A percentile compares a stretch with the other conserved stretches of the same genome.
Evolutionary conservation across 2,888 invertebrate species (phyloP).

Genomic region (Xestoiulus laeticollis): DNA sequence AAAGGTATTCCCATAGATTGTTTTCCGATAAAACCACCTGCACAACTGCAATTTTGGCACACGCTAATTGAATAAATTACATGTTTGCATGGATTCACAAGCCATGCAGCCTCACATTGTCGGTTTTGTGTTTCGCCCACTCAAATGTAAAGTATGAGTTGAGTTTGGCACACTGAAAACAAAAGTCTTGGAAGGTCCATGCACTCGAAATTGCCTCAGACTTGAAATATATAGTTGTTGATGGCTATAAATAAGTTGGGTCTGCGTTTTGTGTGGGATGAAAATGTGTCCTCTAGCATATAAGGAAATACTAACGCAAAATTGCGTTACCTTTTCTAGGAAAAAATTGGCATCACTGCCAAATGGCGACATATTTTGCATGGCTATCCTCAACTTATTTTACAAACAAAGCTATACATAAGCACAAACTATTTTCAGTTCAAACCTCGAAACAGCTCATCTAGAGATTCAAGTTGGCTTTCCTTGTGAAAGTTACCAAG

Average conservation of each 20-base stretch:
- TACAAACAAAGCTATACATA: neutral
- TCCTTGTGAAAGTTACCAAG: too few relatives aligned
- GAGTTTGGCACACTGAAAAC: neutral
- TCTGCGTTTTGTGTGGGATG: neutral
- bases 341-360: neutral
- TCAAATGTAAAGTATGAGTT: neutral
- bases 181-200: neutral
- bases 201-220: neutral
- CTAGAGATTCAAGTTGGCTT: neutral
- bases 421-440: neutral
- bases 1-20: neutral
- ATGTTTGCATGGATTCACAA: neutral
- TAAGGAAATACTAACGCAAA: neutral
- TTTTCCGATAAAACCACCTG: neutral
- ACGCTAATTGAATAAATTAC: neutral
- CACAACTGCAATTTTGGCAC: neutral
- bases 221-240: slow-evolving; percentile 15
- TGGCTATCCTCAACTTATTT: neutral
- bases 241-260: neutral
- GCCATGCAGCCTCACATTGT: neutral
- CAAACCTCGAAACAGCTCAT: neutral
- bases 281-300: neutral
- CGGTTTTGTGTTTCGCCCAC: neutral
- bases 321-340: neutral
- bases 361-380: neutral